phyloP scores from a whole-genome alignment of 2,113 vertebrate genomes.

The Dissostichus mawsoni region DNA sequence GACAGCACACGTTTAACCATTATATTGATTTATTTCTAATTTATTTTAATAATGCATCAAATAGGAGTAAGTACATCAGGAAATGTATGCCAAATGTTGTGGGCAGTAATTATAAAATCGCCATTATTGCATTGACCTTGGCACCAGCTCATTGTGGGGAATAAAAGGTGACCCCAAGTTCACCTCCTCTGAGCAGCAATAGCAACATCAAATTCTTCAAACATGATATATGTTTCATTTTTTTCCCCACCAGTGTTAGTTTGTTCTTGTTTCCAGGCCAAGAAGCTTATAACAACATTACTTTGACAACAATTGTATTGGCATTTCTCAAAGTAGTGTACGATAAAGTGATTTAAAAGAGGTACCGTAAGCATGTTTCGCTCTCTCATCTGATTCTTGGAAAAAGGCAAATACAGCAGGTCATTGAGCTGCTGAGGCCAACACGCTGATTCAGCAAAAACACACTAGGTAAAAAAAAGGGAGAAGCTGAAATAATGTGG shows the following conservation, averaged over 20 bases:
- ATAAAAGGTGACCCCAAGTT: slow-evolving; percentile 22
- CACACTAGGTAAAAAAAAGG: slow-evolving; percentile 29
- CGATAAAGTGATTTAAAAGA: slow-evolving; percentile 83
- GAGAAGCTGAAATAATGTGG: slow-evolving; percentile 22
- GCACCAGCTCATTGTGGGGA: neutral
- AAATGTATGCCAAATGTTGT: slow-evolving; percentile 39
- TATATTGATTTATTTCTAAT: slow-evolving; percentile 21
- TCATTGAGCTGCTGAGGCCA: slow-evolving; percentile 72
- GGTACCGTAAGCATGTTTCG: slow-evolving; percentile 81
- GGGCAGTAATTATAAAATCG: slow-evolving; percentile 8
- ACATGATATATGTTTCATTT: neutral
- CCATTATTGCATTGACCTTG: slow-evolving; percentile 14
- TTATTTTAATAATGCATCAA: slow-evolving; percentile 38
- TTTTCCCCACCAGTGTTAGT: neutral
- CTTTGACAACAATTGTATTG: slow-evolving; percentile 82
- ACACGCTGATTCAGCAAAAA: slow-evolving; percentile 74
- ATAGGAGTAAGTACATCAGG: neutral
- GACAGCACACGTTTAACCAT: slow-evolving; percentile 23
- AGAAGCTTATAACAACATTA: slow-evolving; percentile 76
- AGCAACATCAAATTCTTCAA: neutral
- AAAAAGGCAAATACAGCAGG: slow-evolving; percentile 77
- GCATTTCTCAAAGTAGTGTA: slow-evolving; percentile 71
- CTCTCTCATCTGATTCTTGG: slow-evolving; percentile 66
- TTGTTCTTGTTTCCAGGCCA: slow-evolving; percentile 45
- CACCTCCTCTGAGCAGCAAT: slow-evolving; percentile 24